Conservation (phyloP, 2,797 vertebrate species). For the Heliangelus exortis region DNA sequence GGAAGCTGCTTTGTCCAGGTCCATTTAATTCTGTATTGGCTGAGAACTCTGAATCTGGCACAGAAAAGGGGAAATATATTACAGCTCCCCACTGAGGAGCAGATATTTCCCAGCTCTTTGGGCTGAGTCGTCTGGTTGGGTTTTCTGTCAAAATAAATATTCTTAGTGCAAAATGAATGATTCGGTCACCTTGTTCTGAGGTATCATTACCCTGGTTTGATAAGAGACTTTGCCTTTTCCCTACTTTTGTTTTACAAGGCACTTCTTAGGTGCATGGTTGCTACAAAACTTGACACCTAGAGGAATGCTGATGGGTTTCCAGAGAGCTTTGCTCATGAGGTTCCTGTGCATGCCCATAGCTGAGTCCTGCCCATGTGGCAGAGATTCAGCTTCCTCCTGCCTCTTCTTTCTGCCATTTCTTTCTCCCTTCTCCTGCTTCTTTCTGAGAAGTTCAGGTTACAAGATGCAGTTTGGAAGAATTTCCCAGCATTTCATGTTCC, state of each 20-base stretch:
- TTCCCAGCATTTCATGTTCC: accelerated
- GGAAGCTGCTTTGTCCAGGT: slow-evolving; percentile 74
- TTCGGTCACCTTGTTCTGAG: background rate
- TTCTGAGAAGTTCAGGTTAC: background rate
- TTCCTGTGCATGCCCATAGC: background rate
- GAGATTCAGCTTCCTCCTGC: background rate
- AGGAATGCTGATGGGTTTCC: background rate
- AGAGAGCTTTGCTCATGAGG: background rate
- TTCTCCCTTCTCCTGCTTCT: background rate
- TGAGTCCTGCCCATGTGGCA: background rate
- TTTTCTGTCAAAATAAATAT: background rate
- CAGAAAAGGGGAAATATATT: slow-evolving; percentile 45
- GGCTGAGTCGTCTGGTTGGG: background rate
- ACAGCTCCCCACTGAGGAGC: slow-evolving; percentile 45
- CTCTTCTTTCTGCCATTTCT: background rate
- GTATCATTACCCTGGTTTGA: background rate
- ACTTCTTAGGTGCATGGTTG: background rate
- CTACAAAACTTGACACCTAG: background rate
- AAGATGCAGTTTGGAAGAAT: background rate
- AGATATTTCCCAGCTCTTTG: slow-evolving; percentile 33
- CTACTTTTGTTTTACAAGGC: background rate
- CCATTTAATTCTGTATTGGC: slow-evolving; percentile 74
- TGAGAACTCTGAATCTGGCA: slow-evolving; percentile 58
- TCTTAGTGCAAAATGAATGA: background rate
- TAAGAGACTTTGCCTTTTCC: background rate